Evolutionary conservation across 2,888 invertebrate species (phyloP).

Genomic region (Maniola hyperantus): DNA sequence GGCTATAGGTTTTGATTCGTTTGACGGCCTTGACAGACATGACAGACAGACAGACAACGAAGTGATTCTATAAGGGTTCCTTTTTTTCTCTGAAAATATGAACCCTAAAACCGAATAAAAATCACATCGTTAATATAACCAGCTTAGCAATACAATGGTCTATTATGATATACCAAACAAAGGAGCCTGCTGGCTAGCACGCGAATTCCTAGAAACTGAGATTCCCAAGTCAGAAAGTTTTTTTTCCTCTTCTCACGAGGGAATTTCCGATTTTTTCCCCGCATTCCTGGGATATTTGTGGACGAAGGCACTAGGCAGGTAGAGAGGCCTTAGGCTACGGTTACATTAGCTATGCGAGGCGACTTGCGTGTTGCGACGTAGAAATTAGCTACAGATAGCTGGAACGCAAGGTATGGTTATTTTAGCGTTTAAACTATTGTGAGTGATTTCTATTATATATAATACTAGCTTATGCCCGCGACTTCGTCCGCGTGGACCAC

Average conservation of each 20-base stretch:
- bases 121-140: slow-evolving; percentile 11
- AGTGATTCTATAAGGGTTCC: too few relatives aligned
- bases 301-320: slow-evolving; percentile 60
- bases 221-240: slow-evolving; percentile 71
- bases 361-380: not conserved
- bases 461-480: too few relatives aligned
- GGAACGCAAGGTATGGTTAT: too few relatives aligned
- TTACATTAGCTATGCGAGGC: slow-evolving; percentile 3
- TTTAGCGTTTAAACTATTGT: too few relatives aligned
- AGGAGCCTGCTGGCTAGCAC: slow-evolving; percentile 63
- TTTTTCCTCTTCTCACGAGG: slow-evolving; percentile 73
- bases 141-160: slow-evolving; percentile 47
- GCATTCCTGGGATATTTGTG: slow-evolving; percentile 75
- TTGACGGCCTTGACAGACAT: too few relatives aligned
- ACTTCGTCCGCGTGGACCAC: too few relatives aligned
- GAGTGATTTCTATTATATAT: too few relatives aligned
- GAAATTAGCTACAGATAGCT: too few relatives aligned
- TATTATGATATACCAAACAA: slow-evolving; percentile 56
- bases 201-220: slow-evolving; percentile 76
- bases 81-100: not conserved
- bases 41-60: too few relatives aligned
- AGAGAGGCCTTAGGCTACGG: slow-evolving; percentile 42
- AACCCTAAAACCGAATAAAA: not conserved
- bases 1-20: too few relatives aligned
- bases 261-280: slow-evolving; percentile 61